Percentiles rank a stretch among this genome's conserved stretches.
phyloP scores from a whole-genome alignment of 2,113 vertebrate species.

The Pseudopipra pipra region DNA sequence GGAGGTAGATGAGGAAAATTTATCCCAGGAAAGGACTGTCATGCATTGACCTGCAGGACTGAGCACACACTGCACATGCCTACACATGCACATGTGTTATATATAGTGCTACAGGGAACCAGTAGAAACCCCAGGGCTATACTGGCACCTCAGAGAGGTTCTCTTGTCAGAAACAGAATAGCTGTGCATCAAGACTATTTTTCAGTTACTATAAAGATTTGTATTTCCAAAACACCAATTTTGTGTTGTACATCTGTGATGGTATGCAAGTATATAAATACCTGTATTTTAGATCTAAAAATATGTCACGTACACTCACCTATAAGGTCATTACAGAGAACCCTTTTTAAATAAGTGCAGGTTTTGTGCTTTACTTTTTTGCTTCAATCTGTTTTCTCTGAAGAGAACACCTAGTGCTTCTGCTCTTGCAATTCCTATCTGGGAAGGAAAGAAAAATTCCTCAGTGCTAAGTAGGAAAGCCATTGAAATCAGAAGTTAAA shows the following conservation, averaged over 20 bases:
- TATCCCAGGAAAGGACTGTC: neutral
- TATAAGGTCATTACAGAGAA: neutral
- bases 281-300: neutral
- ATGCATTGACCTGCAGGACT: neutral
- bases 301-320: rapidly evolving
- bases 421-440: neutral
- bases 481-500: neutral
- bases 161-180: neutral
- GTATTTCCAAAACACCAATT: neutral
- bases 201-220: neutral
- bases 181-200: neutral
- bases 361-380: neutral
- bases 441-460: neutral
- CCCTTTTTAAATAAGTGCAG: neutral
- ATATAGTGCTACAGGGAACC: neutral
- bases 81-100: rapidly evolving
- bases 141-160: neutral
- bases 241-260: neutral
- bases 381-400: neutral
- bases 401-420: neutral
- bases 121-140: neutral
- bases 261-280: neutral
- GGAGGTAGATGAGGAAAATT: neutral
- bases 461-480: neutral
- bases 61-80: neutral